Base-by-base conservation (phyloP, 2,888 invertebrate genomes). In the Oscheius onirici region DNA sequence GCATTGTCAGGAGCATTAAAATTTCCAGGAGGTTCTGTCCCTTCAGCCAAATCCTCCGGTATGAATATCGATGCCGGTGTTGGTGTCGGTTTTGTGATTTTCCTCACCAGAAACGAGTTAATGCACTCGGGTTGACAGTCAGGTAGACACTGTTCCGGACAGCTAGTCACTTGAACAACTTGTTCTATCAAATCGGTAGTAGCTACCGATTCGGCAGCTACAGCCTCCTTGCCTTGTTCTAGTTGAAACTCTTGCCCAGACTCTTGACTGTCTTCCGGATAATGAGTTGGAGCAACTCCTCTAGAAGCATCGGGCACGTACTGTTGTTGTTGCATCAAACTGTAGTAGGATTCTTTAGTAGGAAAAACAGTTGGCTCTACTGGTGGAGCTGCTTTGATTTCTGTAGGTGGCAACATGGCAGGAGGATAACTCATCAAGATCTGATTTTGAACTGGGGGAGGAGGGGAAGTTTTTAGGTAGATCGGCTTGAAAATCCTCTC, bases 71-170 rank as follows among this genome's bases (percentile, higher is more conserved):
- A 34, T 3, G 52, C 17, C 17, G 52, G 26, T 13, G 52, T 5
- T n/a, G 52, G 2, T 52, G 52, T 52, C 11, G 52, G 17, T 13
- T 17, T 52, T 13, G 26, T 52, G 34, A 34, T 34, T 8, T 34
- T 34, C 34, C 34, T 34, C 34, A 34, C 34, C 34, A 52, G 17
- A 40, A 58, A 40, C 8, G 22, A 40, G 34, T 58, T 26, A n/a
- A 34, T 65, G 22, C 65, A 65, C 5, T 43, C 22, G 5, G 65
- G 67, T 20, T 54, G 52, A n/a, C 67, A 67, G 11, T 13, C 17
- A 2, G 67, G 67, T 5, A 20, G 51, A 40, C 67, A 67, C 1
- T 13, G 24, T 11, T 43, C 55, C 24, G 65, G 67, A 49, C 67
- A 67, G 8, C 17, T 20, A 10, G 17, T n/a, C n/a, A 40, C 41